These are phyloP conservation scores for Tetragonisca angustula DNA, from an alignment of 2,888 invertebrate genomes.

Conservation along the genomic window DNA sequence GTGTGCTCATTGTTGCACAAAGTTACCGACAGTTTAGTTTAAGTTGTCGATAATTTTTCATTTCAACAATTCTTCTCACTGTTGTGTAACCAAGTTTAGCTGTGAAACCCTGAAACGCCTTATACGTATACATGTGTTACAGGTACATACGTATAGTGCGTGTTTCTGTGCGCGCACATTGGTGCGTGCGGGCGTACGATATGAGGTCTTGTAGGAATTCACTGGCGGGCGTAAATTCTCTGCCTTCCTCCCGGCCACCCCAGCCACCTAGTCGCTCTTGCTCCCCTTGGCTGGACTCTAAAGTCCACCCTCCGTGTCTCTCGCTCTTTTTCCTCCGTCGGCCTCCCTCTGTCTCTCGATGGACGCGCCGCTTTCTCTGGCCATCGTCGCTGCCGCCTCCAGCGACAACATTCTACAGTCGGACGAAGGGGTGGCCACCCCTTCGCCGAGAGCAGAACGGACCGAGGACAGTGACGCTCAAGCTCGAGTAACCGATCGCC, in stretches of 20 bases:
- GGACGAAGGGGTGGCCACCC: conserved; percentile 81
- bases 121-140: neutral
- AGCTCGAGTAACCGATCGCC: conserved; percentile 66
- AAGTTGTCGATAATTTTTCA: too few relatives aligned
- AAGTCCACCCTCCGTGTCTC: conserved; percentile 78
- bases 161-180: conserved; percentile 32
- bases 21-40: too few relatives aligned
- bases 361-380: conserved; percentile 65
- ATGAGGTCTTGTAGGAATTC: conserved; percentile 82
- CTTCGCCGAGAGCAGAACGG: conserved; percentile 62
- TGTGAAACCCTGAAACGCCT: too few relatives aligned
- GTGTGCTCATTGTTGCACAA: too few relatives aligned
- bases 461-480: conserved; percentile 82
- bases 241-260: conserved; percentile 49
- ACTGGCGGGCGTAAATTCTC: conserved; percentile 80
- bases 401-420: conserved; percentile 83
- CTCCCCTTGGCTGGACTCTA: conserved; percentile 81
- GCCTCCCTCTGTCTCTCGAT: conserved; percentile 62
- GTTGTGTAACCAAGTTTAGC: too few relatives aligned
- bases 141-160: neutral
- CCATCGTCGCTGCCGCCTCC: conserved; percentile 80
- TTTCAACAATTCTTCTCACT: too few relatives aligned
- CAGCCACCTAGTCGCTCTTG: conserved; percentile 59
- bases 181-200: conserved; percentile 74
- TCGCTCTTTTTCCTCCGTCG: conserved; percentile 50